phyloP scores from a whole-genome alignment of 2,113 vertebrate genomes.

The Tauraco erythrolophus region DNA sequence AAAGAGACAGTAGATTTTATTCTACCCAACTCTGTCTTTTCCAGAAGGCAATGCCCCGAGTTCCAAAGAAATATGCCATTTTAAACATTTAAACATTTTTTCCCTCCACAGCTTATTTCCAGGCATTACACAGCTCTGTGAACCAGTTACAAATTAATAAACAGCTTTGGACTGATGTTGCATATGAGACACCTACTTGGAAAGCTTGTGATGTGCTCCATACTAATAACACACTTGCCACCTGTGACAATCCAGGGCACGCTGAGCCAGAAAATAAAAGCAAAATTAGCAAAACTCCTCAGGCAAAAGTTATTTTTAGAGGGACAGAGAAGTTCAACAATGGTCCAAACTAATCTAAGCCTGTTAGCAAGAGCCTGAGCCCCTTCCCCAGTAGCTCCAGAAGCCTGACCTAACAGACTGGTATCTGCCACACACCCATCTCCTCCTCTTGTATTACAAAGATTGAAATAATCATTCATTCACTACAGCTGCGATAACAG shows the following conservation, averaged over 20 bases:
- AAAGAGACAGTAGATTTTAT: not conserved
- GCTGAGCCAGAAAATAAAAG: not conserved
- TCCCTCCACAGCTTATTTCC: not conserved
- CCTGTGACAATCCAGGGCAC: not conserved
- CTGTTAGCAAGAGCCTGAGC: not conserved
- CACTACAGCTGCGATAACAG: not conserved
- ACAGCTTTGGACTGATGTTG: not conserved
- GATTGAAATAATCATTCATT: not conserved
- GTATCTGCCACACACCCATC: not conserved
- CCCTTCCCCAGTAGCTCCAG: not conserved
- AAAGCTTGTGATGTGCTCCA: not conserved
- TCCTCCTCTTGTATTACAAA: not conserved
- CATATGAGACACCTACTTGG: not conserved
- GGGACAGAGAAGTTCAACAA: not conserved
- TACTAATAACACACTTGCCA: rapidly evolving
- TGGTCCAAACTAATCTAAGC: not conserved
- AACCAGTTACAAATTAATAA: not conserved
- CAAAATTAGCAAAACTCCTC: not conserved
- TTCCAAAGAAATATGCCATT: not conserved
- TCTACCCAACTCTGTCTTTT: not conserved
- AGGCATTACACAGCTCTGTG: not conserved
- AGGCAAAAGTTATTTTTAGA: not conserved
- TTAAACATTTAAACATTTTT: not conserved
- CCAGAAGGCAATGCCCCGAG: not conserved
- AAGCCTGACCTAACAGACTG: not conserved